Evolutionary conservation across 2,888 invertebrate genomes (phyloP), one percentile per base, ranked within the genome.

Genomic region (Diplazon laetatorius): DNA sequence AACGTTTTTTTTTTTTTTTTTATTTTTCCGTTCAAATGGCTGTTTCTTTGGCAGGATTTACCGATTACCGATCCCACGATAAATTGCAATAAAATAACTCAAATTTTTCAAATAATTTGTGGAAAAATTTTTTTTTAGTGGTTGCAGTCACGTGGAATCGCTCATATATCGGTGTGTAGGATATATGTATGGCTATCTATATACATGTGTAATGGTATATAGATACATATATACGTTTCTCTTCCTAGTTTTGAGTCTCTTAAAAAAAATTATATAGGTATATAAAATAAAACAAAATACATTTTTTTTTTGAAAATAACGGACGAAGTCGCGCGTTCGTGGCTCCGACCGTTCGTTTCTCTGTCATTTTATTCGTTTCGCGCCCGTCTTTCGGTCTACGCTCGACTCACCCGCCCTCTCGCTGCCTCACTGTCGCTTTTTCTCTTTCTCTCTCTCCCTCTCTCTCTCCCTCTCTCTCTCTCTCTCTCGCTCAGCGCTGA

Each of bases 341-440:
- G 57, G 60, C 37, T 37, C 55, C 46, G 35, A 20, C 22, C 37
- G 57, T 62, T 22, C 46, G 46, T 66, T 20, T 39, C 18, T 63
- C 66, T 60, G 48, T 72, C 66, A 50, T 48, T 52, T 57, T 55
- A 50, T 57, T 42, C 16, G 73, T 69, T 48, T 63, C 35, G 59
- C 30, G n/a, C 30, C n/a, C 22, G 16, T 76, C 63, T 62, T 39
- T 50, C 46, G n/a, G 59, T 69, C 18, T 50, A 65, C 71, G 60
- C 42, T 72, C 57, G 50, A n/a, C n/a, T 57, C 66, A 39, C 5
- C 14, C 46, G 25, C 50, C 46, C 39, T 39, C n/a, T n/a, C n/a
- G n/a, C n/a, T n/a, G n/a, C n/a, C n/a, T n/a, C n/a, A n/a, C n/a
- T n/a, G n/a, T n/a, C n/a, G n/a, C n/a, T n/a, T n/a, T n/a, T n/a